Base-by-base conservation (phyloP, 2,113 vertebrate species). In the Meriones unguiculatus region DNA sequence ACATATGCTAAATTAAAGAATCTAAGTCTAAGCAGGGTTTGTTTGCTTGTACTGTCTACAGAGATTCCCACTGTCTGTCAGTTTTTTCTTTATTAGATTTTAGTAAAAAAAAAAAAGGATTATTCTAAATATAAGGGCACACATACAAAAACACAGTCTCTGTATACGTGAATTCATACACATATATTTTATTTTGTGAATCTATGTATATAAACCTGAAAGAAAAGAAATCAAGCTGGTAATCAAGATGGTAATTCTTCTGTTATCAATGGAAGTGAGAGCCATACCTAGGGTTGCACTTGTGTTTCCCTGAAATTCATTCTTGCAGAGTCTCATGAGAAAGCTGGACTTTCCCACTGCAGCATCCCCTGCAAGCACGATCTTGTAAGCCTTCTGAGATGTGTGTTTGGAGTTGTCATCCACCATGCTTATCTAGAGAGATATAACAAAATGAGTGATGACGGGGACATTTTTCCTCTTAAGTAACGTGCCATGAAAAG, bases 331-430 rank as follows among this genome's bases (percentile, higher is more conserved):
- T 57, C 99, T 99, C 88, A 99, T 98, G 91, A 99, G 99, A 97
- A 99, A 99, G 98, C 99, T 99, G 93, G 99, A 99, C 97, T 99
- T 99, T 78, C 99, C 99, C 95, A 99, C 99, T 0, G 99, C 99
- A 46, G 99, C 99, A 0, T 99, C 99, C 90, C 99, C 99, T 7
- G 99, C 99, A 92, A 99, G 98, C 78, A 99, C 99, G 17, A 99
- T 99, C 98, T 99, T 99, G 98, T 99, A 99, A 64, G 99, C 98
- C 90, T 99, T 99, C 94, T 99, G 99, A 18, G 99, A 99, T 2
- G 96, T 97, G 67, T 98, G 98, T 93, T 98, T 99, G 28, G 92
- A 97, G 95, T 96, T 94, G 15, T 77, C 32, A 72, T 98, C 98
- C 1, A 32, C 90, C 86, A 97, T 88, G 88, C 98, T 98, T 87